Conservation (phyloP, 1,140 invertebrate genomes). For the Diorhabda sublineata region DNA sequence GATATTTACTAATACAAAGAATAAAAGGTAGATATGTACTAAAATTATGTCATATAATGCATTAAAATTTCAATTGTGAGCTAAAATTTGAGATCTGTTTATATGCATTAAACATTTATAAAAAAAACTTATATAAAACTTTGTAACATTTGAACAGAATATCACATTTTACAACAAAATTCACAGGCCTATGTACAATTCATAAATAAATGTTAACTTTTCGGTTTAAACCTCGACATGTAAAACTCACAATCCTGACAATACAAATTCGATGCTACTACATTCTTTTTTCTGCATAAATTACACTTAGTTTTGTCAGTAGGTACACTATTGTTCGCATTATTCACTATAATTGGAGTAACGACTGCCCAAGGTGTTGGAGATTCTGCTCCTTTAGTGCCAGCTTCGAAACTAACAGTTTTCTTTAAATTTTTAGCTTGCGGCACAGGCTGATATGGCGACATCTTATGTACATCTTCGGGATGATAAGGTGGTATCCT, state of each 20-base stretch:
- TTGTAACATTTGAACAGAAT: conserved; percentile 29
- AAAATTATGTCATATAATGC: conserved; percentile 4
- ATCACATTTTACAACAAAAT: conserved; percentile 28
- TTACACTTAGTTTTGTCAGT: conserved; percentile 62
- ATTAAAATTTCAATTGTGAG: conserved; percentile 1
- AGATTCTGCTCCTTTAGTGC: conserved; percentile 59
- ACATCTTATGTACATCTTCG: conserved; percentile 15
- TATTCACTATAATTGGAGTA: conserved; percentile 49
- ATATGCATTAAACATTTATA: neutral
- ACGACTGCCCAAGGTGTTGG: conserved; percentile 47
- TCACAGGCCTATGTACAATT: conserved; percentile 6
- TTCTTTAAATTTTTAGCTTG: conserved; percentile 55
- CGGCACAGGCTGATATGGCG: conserved; percentile 34
- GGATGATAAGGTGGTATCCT: conserved; percentile 37
- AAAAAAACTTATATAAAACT: conserved; percentile 11
- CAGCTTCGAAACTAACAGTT: conserved; percentile 62
- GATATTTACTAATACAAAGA: neutral
- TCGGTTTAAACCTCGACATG: conserved; percentile 77
- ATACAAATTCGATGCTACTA: conserved; percentile 70
- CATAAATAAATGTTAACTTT: conserved; percentile 37
- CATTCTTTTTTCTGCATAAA: conserved; percentile 77
- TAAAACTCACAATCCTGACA: conserved; percentile 89
- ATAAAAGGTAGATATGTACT: neutral
- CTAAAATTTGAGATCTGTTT: conserved; percentile 5
- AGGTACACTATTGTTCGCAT: conserved; percentile 38